Conservation (phyloP, 2,888 invertebrate species). For the Cephus pulcher region DNA sequence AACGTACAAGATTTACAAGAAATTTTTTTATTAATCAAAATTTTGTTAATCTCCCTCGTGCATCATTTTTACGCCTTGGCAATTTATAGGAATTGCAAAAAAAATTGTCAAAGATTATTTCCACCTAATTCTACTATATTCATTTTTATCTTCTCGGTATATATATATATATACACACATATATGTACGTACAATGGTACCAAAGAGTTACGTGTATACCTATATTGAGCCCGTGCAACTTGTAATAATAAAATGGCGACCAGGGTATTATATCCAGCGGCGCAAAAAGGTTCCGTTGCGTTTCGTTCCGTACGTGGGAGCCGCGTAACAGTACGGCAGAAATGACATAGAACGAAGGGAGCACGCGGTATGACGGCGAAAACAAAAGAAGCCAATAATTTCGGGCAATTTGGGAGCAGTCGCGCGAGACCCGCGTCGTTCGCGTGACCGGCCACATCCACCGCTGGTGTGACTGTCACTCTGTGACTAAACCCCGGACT, state of each 20-base stretch:
- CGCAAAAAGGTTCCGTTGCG: neutral
- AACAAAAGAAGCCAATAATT: conserved; percentile 67
- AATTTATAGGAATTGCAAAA: neutral
- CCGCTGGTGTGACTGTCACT: conserved; percentile 41
- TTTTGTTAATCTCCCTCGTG: conserved; percentile 12
- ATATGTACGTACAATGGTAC: neutral
- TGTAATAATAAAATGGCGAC: conserved; percentile 11
- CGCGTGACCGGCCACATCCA: conserved; percentile 47
- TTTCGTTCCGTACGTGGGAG: conserved; percentile 30
- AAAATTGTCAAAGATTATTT: neutral
- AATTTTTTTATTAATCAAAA: neutral
- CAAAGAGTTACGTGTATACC: neutral
- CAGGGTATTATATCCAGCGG: conserved; percentile 4
- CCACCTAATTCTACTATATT: neutral
- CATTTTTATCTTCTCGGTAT: neutral
- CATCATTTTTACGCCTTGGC: neutral
- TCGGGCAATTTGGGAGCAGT: conserved; percentile 65
- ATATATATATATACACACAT: neutral
- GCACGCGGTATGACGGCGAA: conserved; percentile 57
- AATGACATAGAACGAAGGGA: conserved; percentile 54
- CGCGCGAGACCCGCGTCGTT: conserved; percentile 56
- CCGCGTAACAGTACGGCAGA: conserved; percentile 45
- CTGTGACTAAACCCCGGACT: conserved; percentile 45
- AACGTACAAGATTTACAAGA: neutral
- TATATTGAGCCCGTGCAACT: neutral